Evolutionary conservation across 1,140 invertebrate species (phyloP).

Genomic region (Drosophila azteca): DNA sequence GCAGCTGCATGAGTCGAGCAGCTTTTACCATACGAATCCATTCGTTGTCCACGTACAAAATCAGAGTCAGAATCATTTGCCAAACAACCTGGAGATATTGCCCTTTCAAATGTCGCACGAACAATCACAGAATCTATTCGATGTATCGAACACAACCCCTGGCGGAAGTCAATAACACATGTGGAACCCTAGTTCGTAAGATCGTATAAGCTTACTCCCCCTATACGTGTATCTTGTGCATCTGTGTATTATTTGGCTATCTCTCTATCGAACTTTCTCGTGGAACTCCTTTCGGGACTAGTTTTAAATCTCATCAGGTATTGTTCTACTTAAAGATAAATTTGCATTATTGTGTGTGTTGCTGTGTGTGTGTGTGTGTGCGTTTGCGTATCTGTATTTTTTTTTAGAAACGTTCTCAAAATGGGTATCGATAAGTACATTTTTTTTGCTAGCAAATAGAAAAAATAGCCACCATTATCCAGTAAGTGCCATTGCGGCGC

Average conservation of each 20-base stretch:
- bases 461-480: constrained; percentile 54
- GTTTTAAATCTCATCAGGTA: constrained; percentile 81
- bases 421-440: constrained; percentile 13
- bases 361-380: background rate
- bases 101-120: constrained; percentile 80
- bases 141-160: constrained; percentile 56
- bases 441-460: constrained; percentile 9
- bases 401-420: constrained; percentile 56
- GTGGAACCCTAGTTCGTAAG: background rate
- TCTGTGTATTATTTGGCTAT: constrained; percentile 51
- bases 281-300: constrained; percentile 33
- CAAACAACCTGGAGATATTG: constrained; percentile 76
- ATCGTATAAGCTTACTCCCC: too few relatives aligned
- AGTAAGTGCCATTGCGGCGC: constrained; percentile 65
- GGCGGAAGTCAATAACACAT: constrained; percentile 60
- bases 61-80: constrained; percentile 62
- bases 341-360: background rate
- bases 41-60: constrained; percentile 53
- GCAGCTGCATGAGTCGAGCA: constrained; percentile 52
- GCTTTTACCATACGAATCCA: constrained; percentile 54
- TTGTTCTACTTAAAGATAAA: constrained; percentile 30
- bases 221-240: background rate
- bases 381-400: background rate
- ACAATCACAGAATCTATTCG: constrained; percentile 78
- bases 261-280: constrained; percentile 46